Evolutionary conservation across 2,888 invertebrate genomes (phyloP).

Genomic region (Melinopterus prodromus): DNA sequence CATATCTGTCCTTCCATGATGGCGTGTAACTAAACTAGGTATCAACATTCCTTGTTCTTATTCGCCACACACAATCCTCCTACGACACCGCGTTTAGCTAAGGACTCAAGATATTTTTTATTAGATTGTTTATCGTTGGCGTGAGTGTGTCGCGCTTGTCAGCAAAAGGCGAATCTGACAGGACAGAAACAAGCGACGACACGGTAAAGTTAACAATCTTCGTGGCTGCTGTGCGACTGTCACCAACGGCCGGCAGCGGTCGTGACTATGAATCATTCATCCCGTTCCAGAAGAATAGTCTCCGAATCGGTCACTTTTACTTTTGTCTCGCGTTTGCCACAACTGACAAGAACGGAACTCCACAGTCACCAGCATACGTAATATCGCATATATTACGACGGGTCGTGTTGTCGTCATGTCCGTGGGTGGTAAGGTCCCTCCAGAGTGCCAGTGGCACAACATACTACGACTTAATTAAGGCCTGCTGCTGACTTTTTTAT

Average conservation of each 20-base stretch:
- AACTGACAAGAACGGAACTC: slow-evolving; percentile 15
- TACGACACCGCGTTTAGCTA: neutral
- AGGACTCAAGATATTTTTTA: neutral
- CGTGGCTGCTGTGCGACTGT: slow-evolving; percentile 20
- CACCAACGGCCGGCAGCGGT: slow-evolving; percentile 23
- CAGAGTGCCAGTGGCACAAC: neutral
- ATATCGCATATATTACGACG: neutral
- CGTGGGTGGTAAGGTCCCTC: slow-evolving; percentile 4
- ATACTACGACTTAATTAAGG: slow-evolving; percentile 9
- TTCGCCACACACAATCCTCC: neutral
- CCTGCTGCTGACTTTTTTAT: neutral
- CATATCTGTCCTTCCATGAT: too few relatives aligned
- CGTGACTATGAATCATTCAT: slow-evolving; percentile 40
- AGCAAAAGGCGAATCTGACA: neutral
- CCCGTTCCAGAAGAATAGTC: slow-evolving; percentile 25
- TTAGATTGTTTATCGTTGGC: neutral
- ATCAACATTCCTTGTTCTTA: neutral
- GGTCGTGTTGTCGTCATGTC: neutral
- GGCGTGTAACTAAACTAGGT: neutral
- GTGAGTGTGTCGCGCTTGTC: slow-evolving; percentile 16
- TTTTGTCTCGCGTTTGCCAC: slow-evolving; percentile 17
- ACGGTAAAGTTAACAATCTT: slow-evolving; percentile 22
- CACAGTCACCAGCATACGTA: neutral
- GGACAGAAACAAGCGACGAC: slow-evolving; percentile 17
- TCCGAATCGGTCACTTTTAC: slow-evolving; percentile 23